Evolutionary conservation across 1,140 invertebrate genomes (phyloP).

Genomic region (Ceratina japonica): DNA sequence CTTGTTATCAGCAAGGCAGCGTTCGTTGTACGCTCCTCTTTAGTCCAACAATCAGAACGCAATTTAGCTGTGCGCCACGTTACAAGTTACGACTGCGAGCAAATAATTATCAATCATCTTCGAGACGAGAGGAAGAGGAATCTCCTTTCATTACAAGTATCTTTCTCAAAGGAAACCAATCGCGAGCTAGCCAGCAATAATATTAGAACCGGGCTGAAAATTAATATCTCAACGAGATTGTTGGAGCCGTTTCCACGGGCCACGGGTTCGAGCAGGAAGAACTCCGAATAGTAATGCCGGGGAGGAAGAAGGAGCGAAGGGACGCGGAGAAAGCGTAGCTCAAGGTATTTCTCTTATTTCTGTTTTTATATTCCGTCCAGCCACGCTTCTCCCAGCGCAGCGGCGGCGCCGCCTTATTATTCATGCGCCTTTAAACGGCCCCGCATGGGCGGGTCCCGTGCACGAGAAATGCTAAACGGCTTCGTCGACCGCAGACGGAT

Average conservation of each 20-base stretch:
- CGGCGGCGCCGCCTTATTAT: slow-evolving; percentile 40
- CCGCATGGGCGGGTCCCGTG: slow-evolving; percentile 13
- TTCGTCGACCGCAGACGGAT: slow-evolving; percentile 35
- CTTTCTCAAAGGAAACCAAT: slow-evolving; percentile 3
- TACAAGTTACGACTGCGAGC: too few relatives aligned
- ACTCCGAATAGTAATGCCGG: slow-evolving; percentile 37
- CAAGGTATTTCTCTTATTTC: slow-evolving; percentile 36
- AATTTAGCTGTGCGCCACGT: too few relatives aligned
- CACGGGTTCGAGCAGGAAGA: background rate
- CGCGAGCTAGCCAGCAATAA: slow-evolving; percentile 12
- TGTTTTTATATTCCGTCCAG: slow-evolving; percentile 46
- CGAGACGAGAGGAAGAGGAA: background rate
- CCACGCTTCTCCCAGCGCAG: slow-evolving; percentile 28
- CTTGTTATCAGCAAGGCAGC: too few relatives aligned
- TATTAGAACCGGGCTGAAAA: slow-evolving; percentile 24
- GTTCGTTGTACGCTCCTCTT: too few relatives aligned
- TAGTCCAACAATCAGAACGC: too few relatives aligned
- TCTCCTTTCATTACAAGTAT: background rate
- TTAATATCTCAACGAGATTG: slow-evolving; percentile 44
- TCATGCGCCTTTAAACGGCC: slow-evolving; percentile 50
- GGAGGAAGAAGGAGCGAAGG: background rate
- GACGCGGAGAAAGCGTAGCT: background rate
- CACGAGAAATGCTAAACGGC: slow-evolving; percentile 41
- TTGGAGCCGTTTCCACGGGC: background rate
- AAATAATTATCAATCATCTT: background rate